Evolutionary conservation across 2,113 vertebrate species (phyloP).

Genomic region (Sula dactylatra): DNA sequence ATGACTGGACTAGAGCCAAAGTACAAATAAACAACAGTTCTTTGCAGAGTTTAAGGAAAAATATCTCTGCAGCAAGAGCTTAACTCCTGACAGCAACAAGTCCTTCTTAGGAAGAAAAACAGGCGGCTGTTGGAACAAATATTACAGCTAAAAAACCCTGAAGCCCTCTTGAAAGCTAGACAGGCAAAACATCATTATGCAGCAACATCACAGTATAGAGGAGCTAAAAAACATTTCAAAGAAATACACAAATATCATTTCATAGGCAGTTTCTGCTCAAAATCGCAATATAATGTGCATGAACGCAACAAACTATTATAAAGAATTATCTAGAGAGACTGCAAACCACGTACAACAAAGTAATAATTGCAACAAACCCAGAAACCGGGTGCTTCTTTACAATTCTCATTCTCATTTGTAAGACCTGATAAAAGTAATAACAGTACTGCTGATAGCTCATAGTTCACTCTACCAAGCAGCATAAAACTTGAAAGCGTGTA

Average conservation of each 20-base stretch:
- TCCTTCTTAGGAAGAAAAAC: conserved; percentile 67
- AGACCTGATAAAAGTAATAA: not conserved
- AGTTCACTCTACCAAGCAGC: not conserved
- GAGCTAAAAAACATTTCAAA: not conserved
- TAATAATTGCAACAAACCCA: not conserved
- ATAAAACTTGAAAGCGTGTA: not conserved
- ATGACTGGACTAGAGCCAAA: conserved; percentile 37
- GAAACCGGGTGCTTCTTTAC: not conserved
- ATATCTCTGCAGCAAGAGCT: conserved; percentile 28
- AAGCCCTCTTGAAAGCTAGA: conserved; percentile 13
- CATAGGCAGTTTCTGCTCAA: not conserved
- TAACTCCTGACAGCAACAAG: conserved; percentile 52
- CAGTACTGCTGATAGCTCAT: not conserved
- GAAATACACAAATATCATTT: not conserved
- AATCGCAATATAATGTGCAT: not conserved
- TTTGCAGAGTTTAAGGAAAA: conserved; percentile 57
- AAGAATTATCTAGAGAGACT: not conserved
- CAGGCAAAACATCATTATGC: not conserved
- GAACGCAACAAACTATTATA: not conserved
- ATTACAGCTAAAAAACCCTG: not conserved
- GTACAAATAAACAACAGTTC: conserved; percentile 61
- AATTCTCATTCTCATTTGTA: not conserved
- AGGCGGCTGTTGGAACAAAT: conserved; percentile 29
- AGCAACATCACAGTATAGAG: not conserved
- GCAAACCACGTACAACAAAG: not conserved